These are phyloP conservation scores for Pomacea canaliculata DNA, from an alignment of 2,888 invertebrate species.

Conservation along the genomic window DNA sequence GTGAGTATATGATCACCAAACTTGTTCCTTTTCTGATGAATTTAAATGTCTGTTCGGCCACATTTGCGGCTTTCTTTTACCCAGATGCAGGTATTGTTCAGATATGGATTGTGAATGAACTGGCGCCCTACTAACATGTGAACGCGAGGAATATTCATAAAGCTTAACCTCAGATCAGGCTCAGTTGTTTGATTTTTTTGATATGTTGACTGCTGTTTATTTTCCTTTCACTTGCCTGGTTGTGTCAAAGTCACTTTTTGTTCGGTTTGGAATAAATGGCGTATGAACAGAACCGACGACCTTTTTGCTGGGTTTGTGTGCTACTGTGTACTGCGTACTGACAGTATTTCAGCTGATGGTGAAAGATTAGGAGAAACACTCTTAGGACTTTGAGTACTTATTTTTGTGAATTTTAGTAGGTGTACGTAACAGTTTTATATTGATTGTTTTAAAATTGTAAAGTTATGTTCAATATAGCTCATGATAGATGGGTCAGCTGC, in stretches of 20 bases:
- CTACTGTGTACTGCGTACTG: neutral
- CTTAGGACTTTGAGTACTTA: too few relatives aligned
- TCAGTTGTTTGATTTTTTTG: too few relatives aligned
- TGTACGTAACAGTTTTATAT: too few relatives aligned
- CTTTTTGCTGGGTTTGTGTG: neutral
- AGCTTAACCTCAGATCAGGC: too few relatives aligned
- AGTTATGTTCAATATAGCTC: too few relatives aligned
- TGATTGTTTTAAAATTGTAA: too few relatives aligned
- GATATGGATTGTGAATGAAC: constrained; percentile 3
- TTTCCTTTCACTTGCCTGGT: too few relatives aligned
- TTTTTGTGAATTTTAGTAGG: too few relatives aligned
- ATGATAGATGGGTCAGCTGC: too few relatives aligned
- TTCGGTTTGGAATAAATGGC: neutral
- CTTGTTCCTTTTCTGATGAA: neutral
- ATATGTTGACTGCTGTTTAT: too few relatives aligned
- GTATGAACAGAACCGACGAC: neutral
- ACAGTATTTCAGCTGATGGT: too few relatives aligned
- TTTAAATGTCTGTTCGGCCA: neutral
- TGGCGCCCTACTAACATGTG: constrained; percentile 2
- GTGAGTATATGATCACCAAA: constrained; percentile 35
- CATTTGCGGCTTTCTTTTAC: constrained; percentile 4
- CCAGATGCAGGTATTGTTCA: neutral
- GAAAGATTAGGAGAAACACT: too few relatives aligned
- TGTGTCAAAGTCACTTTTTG: neutral
- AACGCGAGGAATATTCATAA: neutral